Percentiles rank a stretch among this genome's conserved stretches.
Conservation (phyloP, 2,113 vertebrate genomes). For the Ctenodactylus gundi region DNA sequence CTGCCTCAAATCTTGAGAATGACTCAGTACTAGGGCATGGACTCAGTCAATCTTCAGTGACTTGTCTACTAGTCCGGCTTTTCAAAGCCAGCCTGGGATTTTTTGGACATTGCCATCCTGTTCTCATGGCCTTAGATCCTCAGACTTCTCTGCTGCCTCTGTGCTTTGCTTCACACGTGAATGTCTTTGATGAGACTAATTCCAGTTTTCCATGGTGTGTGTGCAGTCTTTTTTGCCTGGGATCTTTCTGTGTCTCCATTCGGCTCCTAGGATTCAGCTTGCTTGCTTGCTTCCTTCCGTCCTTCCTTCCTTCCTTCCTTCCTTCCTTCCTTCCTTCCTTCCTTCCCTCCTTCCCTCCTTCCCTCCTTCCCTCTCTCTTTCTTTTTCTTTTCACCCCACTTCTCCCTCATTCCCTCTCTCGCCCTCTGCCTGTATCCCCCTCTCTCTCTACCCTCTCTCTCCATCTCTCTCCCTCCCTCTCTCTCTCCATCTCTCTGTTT, state of each 20-base stretch:
- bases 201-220: not conserved
- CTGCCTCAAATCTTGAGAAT: not conserved
- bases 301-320: not conserved
- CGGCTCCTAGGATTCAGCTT: not conserved
- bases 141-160: not conserved
- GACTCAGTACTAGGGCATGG: not conserved
- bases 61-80: not conserved
- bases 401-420: too few relatives aligned
- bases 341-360: too few relatives aligned
- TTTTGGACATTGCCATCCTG: not conserved
- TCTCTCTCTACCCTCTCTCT: not conserved
- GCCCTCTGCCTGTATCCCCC: not conserved
- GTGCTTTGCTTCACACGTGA: not conserved
- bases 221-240: not conserved
- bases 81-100: not conserved
- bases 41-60: not conserved
- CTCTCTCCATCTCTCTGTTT: too few relatives aligned
- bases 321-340: not conserved
- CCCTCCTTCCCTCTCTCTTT: not conserved
- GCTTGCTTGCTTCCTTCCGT: not conserved
- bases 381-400: too few relatives aligned
- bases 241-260: not conserved
- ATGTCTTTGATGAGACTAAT: not conserved
- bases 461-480: not conserved
- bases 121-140: not conserved